These are phyloP conservation scores for Crocuta crocuta DNA, from an alignment of 2,113 vertebrate species.

Conservation along the genomic window DNA sequence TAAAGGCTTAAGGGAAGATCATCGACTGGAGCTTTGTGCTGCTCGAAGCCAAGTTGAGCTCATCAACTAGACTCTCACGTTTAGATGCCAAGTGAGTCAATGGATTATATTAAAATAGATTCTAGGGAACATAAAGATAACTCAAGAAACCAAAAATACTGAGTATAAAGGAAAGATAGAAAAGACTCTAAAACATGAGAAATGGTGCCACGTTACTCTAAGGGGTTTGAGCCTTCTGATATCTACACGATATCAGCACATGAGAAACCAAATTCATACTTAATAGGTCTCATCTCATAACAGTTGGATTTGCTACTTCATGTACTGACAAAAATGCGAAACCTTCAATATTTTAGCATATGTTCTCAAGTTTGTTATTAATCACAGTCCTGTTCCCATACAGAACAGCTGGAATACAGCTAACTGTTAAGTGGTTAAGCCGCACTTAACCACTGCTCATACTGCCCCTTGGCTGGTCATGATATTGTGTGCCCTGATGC, in stretches of 20 bases:
- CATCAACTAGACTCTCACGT: constrained; percentile 64
- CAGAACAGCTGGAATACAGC: background rate
- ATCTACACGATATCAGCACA: background rate
- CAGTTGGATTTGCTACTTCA: background rate
- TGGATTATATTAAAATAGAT: constrained; percentile 74
- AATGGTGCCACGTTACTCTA: background rate
- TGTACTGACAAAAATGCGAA: background rate
- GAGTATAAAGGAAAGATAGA: constrained; percentile 23
- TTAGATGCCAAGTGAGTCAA: constrained; percentile 66
- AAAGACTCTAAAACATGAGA: constrained; percentile 41
- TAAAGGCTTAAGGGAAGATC: constrained; percentile 78
- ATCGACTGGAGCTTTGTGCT: constrained; percentile 45
- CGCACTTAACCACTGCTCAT: background rate
- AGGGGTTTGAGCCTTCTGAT: constrained; percentile 57
- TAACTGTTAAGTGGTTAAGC: too few species aligned
- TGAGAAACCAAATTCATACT: constrained; percentile 20
- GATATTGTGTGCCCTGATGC: background rate
- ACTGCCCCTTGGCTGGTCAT: background rate
- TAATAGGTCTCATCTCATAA: background rate
- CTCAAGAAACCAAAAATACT: constrained; percentile 67
- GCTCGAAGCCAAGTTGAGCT: constrained; percentile 66
- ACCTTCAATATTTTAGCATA: background rate
- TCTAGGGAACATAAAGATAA: constrained; percentile 63
- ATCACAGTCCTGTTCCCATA: background rate
- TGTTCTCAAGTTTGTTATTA: background rate